Base-by-base conservation (phyloP, 1,140 invertebrate species). In the Probaryconus sp. region DNA sequence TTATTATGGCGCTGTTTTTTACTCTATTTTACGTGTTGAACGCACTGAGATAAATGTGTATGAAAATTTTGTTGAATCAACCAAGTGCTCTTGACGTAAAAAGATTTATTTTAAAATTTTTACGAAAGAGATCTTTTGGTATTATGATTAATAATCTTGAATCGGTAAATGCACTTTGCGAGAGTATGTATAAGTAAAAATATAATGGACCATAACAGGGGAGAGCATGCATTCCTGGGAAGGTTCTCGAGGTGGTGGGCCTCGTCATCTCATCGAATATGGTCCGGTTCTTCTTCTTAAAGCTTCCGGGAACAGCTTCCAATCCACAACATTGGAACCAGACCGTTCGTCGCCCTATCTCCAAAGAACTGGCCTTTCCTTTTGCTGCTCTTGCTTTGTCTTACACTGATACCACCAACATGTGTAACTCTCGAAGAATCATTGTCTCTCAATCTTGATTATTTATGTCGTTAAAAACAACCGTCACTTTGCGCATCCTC, bases 311-410 rank as follows among this genome's bases (percentile, higher is more conserved):
- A 79, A 79, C 47, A 37, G 37, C 43, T 63, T 60, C 24, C 48
- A 53, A 53, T 68, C 31, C 60, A 21, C 50, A 28, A 40, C 47
- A 28, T 65, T 16, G 16, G 45, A 56, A 71, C 73, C 78, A 81
- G 79, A 81, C 79, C 69, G 51, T 72, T 76, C 73, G 78, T 73
- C 79, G 79, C 78, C 79, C 67, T 43, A 63, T 47, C 28, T 31
- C 21, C 18, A 21, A 38, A 56, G 35, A 63, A 43, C 50, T 64
- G 16, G 11, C 2, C 10, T 16, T 48, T n/a, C n/a, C n/a, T 17
- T n/a, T 20, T 11, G 18, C 47, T 24, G 35, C 14, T 20, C 18
- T n/a, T 67, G 28, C 31, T 60, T 65, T 63, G 51, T 56, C 21
- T 14, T n/a, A 35, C n/a, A 50, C 14, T 37, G 53, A 38, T 43